Evolutionary conservation across 2,888 invertebrate species (phyloP).

Genomic region (Platynereis dumerilii): DNA sequence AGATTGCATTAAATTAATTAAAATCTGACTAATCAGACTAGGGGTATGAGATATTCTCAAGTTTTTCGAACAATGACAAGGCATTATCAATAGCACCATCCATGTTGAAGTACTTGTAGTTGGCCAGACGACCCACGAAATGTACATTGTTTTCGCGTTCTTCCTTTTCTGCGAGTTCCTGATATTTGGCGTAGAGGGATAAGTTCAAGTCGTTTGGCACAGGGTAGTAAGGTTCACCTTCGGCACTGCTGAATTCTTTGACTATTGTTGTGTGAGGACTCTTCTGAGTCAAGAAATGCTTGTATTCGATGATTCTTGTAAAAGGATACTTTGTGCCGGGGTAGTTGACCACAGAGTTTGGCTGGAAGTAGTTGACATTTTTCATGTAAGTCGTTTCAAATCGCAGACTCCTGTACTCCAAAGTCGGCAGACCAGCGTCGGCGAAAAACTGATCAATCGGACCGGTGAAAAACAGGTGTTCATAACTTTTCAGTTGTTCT

Average conservation of each 20-base stretch:
- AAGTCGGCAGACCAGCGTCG: conserved; percentile 5
- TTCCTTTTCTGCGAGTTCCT: neutral
- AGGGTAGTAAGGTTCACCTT: conserved; percentile 21
- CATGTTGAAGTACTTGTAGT: conserved; percentile 22
- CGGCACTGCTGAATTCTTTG: conserved; percentile 13
- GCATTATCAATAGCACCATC: conserved; percentile 21
- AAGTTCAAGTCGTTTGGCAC: conserved; percentile 15
- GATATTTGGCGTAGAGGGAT: conserved; percentile 9
- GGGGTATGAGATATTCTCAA: too few relatives aligned
- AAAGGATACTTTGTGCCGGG: conserved; percentile 10
- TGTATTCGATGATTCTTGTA: conserved; percentile 19
- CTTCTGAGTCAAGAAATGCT: conserved; percentile 16
- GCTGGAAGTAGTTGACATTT: conserved; percentile 14
- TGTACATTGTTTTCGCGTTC: conserved; percentile 5
- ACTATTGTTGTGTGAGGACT: conserved; percentile 14
- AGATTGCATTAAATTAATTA: too few relatives aligned
- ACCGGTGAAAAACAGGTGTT: conserved; percentile 17
- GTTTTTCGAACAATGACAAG: conserved; percentile 6
- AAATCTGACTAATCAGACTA: too few relatives aligned
- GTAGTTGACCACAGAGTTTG: conserved; percentile 17
- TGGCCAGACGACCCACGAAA: conserved; percentile 16
- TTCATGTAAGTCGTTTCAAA: conserved; percentile 5
- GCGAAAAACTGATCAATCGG: conserved; percentile 18
- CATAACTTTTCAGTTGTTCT: conserved; percentile 3
- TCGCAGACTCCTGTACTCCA: conserved; percentile 7